A percentile compares a stretch with the other conserved stretches of the same genome.
Evolutionary conservation across 2,113 vertebrate species (phyloP).

Genomic region (Malurus alboscapulatus): DNA sequence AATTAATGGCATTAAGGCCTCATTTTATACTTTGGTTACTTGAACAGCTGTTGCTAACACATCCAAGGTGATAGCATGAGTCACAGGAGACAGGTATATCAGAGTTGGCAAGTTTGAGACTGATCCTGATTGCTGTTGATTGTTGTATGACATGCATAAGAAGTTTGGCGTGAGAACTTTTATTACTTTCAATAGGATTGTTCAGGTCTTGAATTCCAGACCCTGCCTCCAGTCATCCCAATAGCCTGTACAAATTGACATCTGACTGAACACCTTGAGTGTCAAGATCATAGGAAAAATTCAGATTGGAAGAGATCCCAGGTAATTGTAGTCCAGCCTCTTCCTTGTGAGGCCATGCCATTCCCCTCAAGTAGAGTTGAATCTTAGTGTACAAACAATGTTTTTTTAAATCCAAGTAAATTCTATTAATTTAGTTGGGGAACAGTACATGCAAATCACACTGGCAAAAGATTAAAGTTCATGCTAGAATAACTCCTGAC

Average conservation of each 20-base stretch:
- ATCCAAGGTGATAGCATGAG: not conserved
- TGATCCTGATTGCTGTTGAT: not conserved
- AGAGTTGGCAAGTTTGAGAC: not conserved
- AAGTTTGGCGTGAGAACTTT: not conserved
- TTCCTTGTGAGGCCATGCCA: fast-evolving
- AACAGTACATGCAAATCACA: not conserved
- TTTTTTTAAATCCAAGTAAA: not conserved
- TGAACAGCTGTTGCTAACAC: not conserved
- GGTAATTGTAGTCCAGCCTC: not conserved
- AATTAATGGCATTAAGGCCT: not conserved
- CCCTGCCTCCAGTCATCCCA: not conserved
- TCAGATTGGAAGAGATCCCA: not conserved
- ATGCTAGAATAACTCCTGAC: not conserved
- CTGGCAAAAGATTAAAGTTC: not conserved
- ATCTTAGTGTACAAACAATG: not conserved
- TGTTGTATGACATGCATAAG: not conserved
- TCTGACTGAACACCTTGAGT: not conserved
- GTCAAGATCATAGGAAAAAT: not conserved
- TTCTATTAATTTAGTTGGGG: not conserved
- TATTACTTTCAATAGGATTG: not conserved
- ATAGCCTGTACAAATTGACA: not conserved
- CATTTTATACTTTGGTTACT: not conserved
- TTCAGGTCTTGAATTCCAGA: not conserved
- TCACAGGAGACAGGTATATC: not conserved
- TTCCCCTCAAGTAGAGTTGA: not conserved